Percentiles rank a stretch among this genome's conserved stretches.
These are phyloP conservation scores for Dipodomys spectabilis DNA, from an alignment of 2,113 vertebrate species.

Conservation along the genomic window DNA sequence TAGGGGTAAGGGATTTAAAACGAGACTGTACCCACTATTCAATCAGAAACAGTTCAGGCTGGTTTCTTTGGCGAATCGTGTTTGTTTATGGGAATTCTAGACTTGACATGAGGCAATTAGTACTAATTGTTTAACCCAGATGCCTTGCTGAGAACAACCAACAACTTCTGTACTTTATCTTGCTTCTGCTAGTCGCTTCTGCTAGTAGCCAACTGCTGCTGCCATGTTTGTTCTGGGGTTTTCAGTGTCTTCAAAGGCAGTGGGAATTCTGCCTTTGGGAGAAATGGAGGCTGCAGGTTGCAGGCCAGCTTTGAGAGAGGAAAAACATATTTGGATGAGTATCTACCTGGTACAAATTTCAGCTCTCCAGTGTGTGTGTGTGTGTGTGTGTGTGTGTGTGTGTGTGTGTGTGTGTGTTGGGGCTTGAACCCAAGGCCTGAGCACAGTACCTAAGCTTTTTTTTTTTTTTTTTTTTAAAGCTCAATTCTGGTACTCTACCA, in stretches of 20 bases:
- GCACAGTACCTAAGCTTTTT: too few species aligned
- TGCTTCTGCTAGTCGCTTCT: conserved; percentile 86
- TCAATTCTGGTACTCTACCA: too few species aligned
- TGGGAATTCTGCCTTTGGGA: conserved; percentile 74
- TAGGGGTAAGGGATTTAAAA: conserved; percentile 93
- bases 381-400: too few species aligned
- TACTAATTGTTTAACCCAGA: conserved; percentile 94
- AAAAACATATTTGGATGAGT: not conserved
- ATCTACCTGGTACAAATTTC: too few species aligned
- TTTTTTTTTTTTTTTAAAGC: too few species aligned
- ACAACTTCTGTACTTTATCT: conserved; percentile 91
- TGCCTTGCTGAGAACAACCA: conserved; percentile 92
- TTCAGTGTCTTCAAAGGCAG: conserved; percentile 75
- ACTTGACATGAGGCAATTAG: conserved; percentile 93
- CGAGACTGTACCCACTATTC: conserved; percentile 88
- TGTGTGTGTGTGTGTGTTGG: too few species aligned
- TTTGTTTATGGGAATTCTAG: conserved; percentile 93
- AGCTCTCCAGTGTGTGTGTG: too few species aligned
- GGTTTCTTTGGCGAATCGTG: conserved; percentile 91
- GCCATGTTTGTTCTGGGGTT: conserved; percentile 84
- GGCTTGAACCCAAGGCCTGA: too few species aligned
- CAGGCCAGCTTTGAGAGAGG: conserved; percentile 38
- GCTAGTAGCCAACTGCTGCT: conserved; percentile 85
- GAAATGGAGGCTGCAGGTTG: not conserved
- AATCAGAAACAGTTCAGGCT: conserved; percentile 91